A percentile compares a stretch with the other conserved stretches of the same genome.
Evolutionary conservation across 1,140 invertebrate genomes (phyloP).

Genomic region (Pseudomyrmex concolor): DNA sequence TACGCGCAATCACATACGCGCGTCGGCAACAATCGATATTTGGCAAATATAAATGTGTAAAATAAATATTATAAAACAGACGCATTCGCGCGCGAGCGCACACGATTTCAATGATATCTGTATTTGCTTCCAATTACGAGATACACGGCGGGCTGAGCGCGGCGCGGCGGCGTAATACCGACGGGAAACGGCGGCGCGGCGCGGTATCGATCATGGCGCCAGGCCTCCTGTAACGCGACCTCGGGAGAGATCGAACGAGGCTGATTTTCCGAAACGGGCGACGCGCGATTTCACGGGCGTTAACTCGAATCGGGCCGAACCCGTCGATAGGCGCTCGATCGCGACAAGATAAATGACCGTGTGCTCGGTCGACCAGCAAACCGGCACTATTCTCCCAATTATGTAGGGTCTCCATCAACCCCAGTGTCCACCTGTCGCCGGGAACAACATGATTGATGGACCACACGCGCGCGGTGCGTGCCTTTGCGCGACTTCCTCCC

Average conservation of each 20-base stretch:
- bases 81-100: slow-evolving; percentile 5
- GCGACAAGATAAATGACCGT: slow-evolving; percentile 78
- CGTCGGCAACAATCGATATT: background rate
- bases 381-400: slow-evolving; percentile 80
- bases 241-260: slow-evolving; percentile 55
- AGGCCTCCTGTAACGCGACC: slow-evolving; percentile 7
- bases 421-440: slow-evolving; percentile 79
- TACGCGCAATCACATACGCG: background rate
- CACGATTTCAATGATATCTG: slow-evolving; percentile 49
- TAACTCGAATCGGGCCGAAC: slow-evolving; percentile 74
- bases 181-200: slow-evolving; percentile 33
- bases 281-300: slow-evolving; percentile 77
- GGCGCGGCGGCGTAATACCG: slow-evolving; percentile 1
- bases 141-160: slow-evolving; percentile 2
- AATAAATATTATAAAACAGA: slow-evolving; percentile 44
- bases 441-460: slow-evolving; percentile 78
- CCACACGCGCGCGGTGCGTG: slow-evolving; percentile 72
- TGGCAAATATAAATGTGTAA: background rate
- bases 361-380: slow-evolving; percentile 78
- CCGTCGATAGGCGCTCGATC: slow-evolving; percentile 76
- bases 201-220: slow-evolving; percentile 56
- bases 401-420: slow-evolving; percentile 78
- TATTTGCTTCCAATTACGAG: slow-evolving; percentile 59
- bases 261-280: slow-evolving; percentile 74
- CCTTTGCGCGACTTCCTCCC: slow-evolving; percentile 47